Percentiles rank a stretch among this genome's conserved stretches.
Evolutionary conservation across 2,888 invertebrate genomes (phyloP).

Genomic region (Willowsia nigromaculata): DNA sequence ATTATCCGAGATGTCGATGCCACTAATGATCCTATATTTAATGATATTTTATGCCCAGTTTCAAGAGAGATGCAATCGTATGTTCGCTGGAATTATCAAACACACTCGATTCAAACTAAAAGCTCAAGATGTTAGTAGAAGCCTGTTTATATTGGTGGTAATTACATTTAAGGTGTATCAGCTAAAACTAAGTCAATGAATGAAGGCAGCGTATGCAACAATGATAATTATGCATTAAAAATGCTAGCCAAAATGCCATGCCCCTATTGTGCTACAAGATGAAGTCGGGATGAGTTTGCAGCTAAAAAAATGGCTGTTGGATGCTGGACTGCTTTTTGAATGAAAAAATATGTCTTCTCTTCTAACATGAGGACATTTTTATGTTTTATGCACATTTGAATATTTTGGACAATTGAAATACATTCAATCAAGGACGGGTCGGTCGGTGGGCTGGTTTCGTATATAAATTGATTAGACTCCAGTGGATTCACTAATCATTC

Average conservation of each 20-base stretch:
- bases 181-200: no score
- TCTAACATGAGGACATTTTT: constrained; percentile 5
- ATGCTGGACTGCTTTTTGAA: constrained; percentile 24
- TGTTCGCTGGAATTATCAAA: background rate
- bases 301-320: background rate
- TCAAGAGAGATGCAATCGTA: background rate
- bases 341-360: constrained; percentile 18
- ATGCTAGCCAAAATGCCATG: background rate
- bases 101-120: background rate
- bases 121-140: background rate
- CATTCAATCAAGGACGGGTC: constrained; percentile 25
- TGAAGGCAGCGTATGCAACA: background rate
- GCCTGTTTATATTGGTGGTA: background rate
- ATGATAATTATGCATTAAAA: no score
- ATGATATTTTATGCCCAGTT: background rate
- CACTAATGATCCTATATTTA: background rate
- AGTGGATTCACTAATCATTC: constrained; percentile 62
- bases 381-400: constrained; percentile 1
- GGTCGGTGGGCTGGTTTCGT: background rate
- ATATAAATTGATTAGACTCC: constrained; percentile 73
- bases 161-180: background rate
- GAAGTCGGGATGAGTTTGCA: constrained; percentile 58
- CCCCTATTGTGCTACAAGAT: background rate
- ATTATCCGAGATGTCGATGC: background rate
- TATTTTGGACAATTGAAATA: constrained; percentile 15